phyloP scores from a whole-genome alignment of 2,797 vertebrate species.

The Hydrocynus forskahlii region DNA sequence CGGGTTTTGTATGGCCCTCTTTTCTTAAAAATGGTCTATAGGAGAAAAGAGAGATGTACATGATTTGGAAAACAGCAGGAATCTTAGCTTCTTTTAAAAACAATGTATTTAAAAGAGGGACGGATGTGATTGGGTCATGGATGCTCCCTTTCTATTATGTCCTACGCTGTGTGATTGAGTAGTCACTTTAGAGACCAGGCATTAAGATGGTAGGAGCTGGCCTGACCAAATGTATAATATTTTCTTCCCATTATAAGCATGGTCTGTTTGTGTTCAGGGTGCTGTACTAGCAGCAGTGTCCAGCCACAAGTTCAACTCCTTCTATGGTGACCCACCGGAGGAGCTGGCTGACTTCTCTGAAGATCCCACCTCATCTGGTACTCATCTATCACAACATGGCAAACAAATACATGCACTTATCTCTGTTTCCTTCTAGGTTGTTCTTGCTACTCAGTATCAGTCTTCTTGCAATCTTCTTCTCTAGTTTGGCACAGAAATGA shows the following conservation, averaged over 20 bases:
- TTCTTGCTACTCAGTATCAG: background rate
- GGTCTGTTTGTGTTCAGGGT: slow-evolving; percentile 77
- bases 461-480: too few relatives aligned
- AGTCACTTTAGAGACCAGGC: background rate
- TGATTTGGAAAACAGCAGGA: too few relatives aligned
- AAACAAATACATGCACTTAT: background rate
- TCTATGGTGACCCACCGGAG: slow-evolving; percentile 97
- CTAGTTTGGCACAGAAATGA: too few relatives aligned
- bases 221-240: background rate
- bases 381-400: slow-evolving; percentile 2
- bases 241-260: background rate
- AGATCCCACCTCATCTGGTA: slow-evolving; percentile 97
- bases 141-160: background rate
- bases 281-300: slow-evolving; percentile 97
- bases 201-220: slow-evolving; percentile 1
- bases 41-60: too few relatives aligned
- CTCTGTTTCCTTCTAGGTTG: background rate
- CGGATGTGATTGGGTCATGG: background rate
- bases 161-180: background rate
- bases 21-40: too few relatives aligned
- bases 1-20: too few relatives aligned
- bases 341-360: slow-evolving; percentile 95
- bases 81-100: too few relatives aligned
- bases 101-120: background rate
- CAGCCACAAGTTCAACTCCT: slow-evolving; percentile 98